phyloP scores from a whole-genome alignment of 2,113 vertebrate species.

The Phaethornis superciliosus region DNA sequence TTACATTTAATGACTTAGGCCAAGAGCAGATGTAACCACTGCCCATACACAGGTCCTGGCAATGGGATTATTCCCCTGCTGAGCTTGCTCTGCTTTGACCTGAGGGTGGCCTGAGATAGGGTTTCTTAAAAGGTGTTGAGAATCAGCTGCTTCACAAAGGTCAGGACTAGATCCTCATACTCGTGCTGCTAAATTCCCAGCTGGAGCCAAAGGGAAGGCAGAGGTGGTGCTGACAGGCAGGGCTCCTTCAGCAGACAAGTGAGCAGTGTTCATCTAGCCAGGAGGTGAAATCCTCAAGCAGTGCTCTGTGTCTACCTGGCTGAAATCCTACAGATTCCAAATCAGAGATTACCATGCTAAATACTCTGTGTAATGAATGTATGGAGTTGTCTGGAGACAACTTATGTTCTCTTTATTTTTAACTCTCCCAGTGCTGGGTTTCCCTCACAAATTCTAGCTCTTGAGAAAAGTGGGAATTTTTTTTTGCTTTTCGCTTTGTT shows the following conservation, averaged over 20 bases:
- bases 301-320: neutral
- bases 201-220: neutral
- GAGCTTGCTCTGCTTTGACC: neutral
- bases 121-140: neutral
- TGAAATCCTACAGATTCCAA: neutral
- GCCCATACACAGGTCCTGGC: neutral
- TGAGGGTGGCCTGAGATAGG: neutral
- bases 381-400: neutral
- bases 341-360: neutral
- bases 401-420: neutral
- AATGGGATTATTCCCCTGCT: neutral
- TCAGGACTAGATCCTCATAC: neutral
- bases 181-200: neutral
- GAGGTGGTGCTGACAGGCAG: neutral
- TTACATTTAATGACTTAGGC: neutral
- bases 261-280: neutral
- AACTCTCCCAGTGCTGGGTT: neutral
- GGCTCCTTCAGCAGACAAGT: neutral
- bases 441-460: neutral
- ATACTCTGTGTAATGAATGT: neutral
- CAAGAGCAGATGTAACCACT: neutral
- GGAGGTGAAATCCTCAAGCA: neutral
- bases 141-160: neutral
- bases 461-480: neutral
- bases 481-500: neutral